Conservation (phyloP, 2,797 vertebrate genomes). For the Alca torda region DNA sequence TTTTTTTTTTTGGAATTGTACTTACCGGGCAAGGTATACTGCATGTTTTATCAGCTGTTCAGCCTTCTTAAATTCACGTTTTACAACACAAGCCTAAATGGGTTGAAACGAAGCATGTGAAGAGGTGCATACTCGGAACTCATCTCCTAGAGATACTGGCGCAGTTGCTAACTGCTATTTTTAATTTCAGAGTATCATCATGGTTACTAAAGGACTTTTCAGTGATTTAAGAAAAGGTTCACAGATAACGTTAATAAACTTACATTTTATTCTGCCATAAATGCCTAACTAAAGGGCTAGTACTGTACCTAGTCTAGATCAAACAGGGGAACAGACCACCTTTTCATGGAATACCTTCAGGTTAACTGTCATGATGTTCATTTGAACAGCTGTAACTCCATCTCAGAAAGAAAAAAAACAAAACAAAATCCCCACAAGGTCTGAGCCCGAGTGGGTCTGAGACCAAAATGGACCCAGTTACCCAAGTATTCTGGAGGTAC, state of each 20-base stretch:
- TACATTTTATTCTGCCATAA: not conserved
- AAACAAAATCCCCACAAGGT: not conserved
- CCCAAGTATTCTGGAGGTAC: not conserved
- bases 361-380: not conserved
- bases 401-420: not conserved
- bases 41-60: constrained; percentile 99
- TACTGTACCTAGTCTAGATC: not conserved
- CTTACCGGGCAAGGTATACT: constrained; percentile 95
- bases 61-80: constrained; percentile 98
- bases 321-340: not conserved
- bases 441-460: not conserved
- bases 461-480: not conserved
- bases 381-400: not conserved
- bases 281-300: not conserved
- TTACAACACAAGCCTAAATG: constrained; percentile 94
- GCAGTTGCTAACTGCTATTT: not conserved
- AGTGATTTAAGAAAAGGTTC: not conserved
- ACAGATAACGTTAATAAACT: not conserved
- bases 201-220: not conserved
- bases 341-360: not conserved
- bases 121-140: not conserved
- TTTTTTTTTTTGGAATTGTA: not conserved
- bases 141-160: not conserved
- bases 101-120: not conserved
- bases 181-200: fast-evolving